Evolutionary conservation across 2,113 vertebrate genomes (phyloP).

Genomic region (Corynorhinus townsendii): DNA sequence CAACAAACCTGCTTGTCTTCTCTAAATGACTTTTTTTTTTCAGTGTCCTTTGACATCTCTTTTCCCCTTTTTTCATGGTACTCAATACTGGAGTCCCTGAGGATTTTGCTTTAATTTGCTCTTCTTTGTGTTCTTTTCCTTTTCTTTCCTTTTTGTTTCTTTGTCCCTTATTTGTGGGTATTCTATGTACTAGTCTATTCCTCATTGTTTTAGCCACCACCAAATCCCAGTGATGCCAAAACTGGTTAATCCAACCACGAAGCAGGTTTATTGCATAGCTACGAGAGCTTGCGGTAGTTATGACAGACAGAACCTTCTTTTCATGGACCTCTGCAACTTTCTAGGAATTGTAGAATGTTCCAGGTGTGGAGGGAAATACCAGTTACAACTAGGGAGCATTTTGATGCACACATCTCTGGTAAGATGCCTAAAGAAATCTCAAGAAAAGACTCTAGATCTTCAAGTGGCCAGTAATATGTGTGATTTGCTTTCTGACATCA

Average conservation of each 20-base stretch:
- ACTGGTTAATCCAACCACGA: background rate
- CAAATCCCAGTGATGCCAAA: background rate
- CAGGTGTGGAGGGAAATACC: background rate
- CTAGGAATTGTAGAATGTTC: background rate
- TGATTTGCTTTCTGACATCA: background rate
- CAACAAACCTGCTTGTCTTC: background rate
- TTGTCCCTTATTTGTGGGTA: background rate
- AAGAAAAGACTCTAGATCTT: background rate
- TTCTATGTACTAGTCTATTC: background rate
- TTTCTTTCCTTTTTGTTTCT: background rate
- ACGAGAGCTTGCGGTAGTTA: background rate
- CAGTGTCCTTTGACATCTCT: background rate
- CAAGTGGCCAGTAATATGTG: background rate
- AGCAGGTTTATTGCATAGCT: background rate
- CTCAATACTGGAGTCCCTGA: background rate
- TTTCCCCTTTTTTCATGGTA: background rate
- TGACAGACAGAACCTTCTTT: background rate
- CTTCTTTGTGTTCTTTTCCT: background rate
- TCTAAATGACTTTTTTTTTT: background rate
- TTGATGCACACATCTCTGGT: background rate
- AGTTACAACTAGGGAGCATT: background rate
- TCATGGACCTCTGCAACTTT: background rate
- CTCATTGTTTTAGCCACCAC: background rate
- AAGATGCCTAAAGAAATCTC: background rate
- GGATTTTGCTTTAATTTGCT: background rate